Conservation (phyloP, 2,888 invertebrate species). For the Drymonia ruficornis region DNA sequence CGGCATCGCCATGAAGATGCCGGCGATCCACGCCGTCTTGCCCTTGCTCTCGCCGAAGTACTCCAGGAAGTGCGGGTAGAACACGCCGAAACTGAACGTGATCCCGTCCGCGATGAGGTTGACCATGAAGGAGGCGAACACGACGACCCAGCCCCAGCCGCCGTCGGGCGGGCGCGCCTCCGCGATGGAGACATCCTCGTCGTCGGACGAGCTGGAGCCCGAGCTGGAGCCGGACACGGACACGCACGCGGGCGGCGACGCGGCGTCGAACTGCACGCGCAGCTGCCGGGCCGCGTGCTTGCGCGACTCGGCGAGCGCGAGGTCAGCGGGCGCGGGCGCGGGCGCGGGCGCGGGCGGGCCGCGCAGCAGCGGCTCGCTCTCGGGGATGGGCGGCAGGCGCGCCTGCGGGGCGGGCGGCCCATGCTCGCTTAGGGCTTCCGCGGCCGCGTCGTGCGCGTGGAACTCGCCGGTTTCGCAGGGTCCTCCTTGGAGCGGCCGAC, state of each 20-base stretch:
- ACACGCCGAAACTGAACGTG: slow-evolving; percentile 96
- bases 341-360: slow-evolving; percentile 34
- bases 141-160: slow-evolving; percentile 97
- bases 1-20: slow-evolving; percentile 96
- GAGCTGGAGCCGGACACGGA: slow-evolving; percentile 71
- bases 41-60: slow-evolving; percentile 94
- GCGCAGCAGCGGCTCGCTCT: slow-evolving; percentile 71
- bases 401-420: slow-evolving; percentile 68
- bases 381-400: slow-evolving; percentile 69
- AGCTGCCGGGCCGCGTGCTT: slow-evolving; percentile 69
- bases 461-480: slow-evolving; percentile 69
- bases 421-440: slow-evolving; percentile 66
- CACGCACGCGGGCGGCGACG: slow-evolving; percentile 70
- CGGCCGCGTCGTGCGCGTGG: slow-evolving; percentile 45
- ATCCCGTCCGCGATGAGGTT: slow-evolving; percentile 97
- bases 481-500: slow-evolving; percentile 78
- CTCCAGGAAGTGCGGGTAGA: slow-evolving; percentile 93
- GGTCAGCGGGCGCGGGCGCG: slow-evolving; percentile 33
- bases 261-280: slow-evolving; percentile 86
- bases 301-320: slow-evolving; percentile 39
- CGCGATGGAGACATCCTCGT: slow-evolving; percentile 86
- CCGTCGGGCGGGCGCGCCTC: slow-evolving; percentile 93
- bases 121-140: slow-evolving; percentile 94
- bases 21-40: slow-evolving; percentile 95
- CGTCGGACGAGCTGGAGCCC: slow-evolving; percentile 85